Conservation (phyloP, 2,113 vertebrate species). For the Thalassarche chlororhynchos region DNA sequence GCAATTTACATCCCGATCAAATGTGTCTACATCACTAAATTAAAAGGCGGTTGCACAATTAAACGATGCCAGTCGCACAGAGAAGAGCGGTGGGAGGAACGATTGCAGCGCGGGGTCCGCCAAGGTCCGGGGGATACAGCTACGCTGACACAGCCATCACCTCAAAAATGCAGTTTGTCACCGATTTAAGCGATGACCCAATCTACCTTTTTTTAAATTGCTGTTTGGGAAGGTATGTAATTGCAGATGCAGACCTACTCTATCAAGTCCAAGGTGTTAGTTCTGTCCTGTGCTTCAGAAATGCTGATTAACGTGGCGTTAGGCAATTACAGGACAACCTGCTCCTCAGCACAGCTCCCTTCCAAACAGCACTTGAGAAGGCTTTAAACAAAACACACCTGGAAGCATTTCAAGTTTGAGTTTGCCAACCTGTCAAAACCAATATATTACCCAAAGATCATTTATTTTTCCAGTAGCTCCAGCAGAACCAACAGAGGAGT, state of each 20-base stretch:
- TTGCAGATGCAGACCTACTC: background rate
- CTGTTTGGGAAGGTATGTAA: background rate
- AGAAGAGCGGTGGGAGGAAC: accelerated
- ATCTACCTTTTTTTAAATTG: accelerated
- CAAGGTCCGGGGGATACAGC: background rate
- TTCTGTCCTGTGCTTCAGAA: background rate
- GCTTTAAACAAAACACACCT: background rate
- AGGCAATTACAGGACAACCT: background rate
- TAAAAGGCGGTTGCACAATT: accelerated
- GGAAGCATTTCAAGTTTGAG: background rate
- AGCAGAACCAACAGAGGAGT: background rate
- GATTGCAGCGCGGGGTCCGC: background rate
- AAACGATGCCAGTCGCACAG: accelerated
- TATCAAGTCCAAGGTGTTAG: background rate
- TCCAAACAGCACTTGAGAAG: background rate
- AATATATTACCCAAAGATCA: background rate
- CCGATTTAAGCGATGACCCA: accelerated
- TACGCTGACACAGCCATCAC: background rate
- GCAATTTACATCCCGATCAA: background rate
- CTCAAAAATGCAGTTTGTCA: background rate
- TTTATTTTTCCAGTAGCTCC: background rate
- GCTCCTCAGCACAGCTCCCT: background rate
- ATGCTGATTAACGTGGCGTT: accelerated
- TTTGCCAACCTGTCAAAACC: background rate
- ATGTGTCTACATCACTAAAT: accelerated